Percentiles rank a stretch among this genome's conserved stretches.
Evolutionary conservation across 2,888 invertebrate species (phyloP).

Genomic region (Drosophila dives): DNA sequence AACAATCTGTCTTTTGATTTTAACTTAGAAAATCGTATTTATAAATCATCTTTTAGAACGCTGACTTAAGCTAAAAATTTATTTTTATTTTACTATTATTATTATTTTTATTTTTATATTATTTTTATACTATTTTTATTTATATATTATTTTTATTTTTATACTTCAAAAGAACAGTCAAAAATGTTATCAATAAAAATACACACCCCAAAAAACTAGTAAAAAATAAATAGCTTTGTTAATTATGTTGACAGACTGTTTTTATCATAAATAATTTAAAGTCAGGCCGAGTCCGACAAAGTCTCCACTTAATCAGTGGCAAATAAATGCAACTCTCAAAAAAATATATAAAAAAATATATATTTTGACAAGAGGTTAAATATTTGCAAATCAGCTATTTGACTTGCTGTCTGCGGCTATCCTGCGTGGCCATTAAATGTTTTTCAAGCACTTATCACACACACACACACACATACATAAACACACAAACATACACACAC

Average conservation of each 20-base stretch:
- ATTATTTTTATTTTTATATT: too few species aligned
- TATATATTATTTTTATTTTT: too few species aligned
- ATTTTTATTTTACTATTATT: too few species aligned
- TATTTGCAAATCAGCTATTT: slow-evolving; percentile 34
- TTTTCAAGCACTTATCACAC: slow-evolving; percentile 41
- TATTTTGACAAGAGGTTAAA: slow-evolving; percentile 54
- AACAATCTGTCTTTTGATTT: too few species aligned
- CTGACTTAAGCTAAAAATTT: too few species aligned
- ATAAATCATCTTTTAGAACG: too few species aligned
- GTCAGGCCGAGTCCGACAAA: not conserved
- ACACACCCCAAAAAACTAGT: not conserved
- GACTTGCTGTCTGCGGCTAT: slow-evolving; percentile 25
- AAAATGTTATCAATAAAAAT: not conserved
- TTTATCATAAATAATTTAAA: slow-evolving; percentile 2
- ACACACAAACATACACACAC: not conserved
- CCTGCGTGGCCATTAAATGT: slow-evolving; percentile 37
- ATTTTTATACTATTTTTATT: too few species aligned
- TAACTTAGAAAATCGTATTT: too few species aligned
- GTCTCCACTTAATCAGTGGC: not conserved
- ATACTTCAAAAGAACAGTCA: not conserved
- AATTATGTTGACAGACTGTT: slow-evolving; percentile 8
- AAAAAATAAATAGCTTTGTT: slow-evolving; percentile 2
- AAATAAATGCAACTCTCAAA: not conserved
- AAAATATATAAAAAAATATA: not conserved
- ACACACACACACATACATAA: not conserved